Evolutionary conservation across 2,113 vertebrate genomes (phyloP).

Genomic region (Bos javanicus): DNA sequence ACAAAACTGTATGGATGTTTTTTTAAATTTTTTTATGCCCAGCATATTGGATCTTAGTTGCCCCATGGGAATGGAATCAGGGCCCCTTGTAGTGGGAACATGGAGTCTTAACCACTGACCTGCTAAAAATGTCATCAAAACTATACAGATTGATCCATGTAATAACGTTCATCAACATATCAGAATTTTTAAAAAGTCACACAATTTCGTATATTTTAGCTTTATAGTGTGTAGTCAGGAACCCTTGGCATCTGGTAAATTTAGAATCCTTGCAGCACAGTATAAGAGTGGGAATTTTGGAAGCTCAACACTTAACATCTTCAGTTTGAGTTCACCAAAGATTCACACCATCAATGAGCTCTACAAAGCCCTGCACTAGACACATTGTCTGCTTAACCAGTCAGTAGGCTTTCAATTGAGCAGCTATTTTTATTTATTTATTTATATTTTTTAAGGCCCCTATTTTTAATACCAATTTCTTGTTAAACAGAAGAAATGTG

Average conservation of each 20-base stretch:
- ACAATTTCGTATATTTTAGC: neutral
- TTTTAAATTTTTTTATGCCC: neutral
- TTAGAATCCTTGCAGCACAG: neutral
- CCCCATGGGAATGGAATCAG: neutral
- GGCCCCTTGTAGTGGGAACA: neutral
- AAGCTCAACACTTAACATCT: neutral
- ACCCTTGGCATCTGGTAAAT: neutral
- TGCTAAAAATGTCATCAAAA: neutral
- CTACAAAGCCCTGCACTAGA: neutral
- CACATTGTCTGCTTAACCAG: neutral
- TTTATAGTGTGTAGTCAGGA: neutral
- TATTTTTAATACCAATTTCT: neutral
- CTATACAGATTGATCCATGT: neutral
- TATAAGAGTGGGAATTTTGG: neutral
- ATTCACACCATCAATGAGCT: neutral
- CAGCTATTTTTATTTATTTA: neutral
- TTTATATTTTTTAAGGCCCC: neutral
- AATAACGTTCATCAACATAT: neutral
- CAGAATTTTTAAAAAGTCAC: neutral
- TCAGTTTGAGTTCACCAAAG: neutral
- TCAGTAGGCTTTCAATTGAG: neutral
- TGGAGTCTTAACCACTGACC: neutral
- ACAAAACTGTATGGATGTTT: neutral
- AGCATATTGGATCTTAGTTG: neutral
- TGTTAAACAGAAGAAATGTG: neutral